Conservation (phyloP, 2,888 invertebrate species). For the Cosmia pyralina region DNA sequence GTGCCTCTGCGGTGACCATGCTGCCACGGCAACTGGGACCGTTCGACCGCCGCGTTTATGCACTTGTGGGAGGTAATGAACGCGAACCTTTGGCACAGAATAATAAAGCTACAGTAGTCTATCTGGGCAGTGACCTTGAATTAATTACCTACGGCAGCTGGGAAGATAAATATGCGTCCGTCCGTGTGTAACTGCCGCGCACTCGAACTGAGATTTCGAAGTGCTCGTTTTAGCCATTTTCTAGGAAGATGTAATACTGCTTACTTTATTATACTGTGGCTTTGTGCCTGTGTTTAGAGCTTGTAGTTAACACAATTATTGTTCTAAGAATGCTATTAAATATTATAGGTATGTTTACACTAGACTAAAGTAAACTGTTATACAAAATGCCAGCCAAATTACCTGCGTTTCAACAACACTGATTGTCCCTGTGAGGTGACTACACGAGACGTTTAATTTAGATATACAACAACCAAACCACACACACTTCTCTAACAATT, state of each 20-base stretch:
- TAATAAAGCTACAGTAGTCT: too few relatives aligned
- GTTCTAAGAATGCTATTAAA: constrained; percentile 33
- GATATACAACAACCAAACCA: constrained; percentile 15
- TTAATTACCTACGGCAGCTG: too few relatives aligned
- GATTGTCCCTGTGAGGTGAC: constrained; percentile 24
- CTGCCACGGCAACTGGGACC: constrained; percentile 1
- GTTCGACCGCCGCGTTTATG: background rate
- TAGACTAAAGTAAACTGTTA: constrained; percentile 18
- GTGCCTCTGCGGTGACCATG: constrained; percentile 72
- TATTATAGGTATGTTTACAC: background rate
- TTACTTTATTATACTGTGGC: too few relatives aligned
- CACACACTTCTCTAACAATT: constrained; percentile 28
- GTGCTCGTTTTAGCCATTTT: too few relatives aligned
- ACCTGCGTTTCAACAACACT: constrained; percentile 35
- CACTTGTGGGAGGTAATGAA: background rate
- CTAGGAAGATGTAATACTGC: too few relatives aligned
- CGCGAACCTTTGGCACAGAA: constrained; percentile 17
- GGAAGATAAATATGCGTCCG: too few relatives aligned
- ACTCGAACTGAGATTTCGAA: too few relatives aligned
- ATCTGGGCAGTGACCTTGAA: too few relatives aligned
- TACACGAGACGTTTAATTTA: constrained; percentile 42
- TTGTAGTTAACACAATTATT: constrained; percentile 6
- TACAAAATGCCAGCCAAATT: constrained; percentile 37
- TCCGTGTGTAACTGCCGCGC: too few relatives aligned
- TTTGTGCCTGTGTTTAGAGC: constrained; percentile 13